Base-by-base conservation (phyloP, 2,113 vertebrate species). In the Leptodactylus fuscus region DNA sequence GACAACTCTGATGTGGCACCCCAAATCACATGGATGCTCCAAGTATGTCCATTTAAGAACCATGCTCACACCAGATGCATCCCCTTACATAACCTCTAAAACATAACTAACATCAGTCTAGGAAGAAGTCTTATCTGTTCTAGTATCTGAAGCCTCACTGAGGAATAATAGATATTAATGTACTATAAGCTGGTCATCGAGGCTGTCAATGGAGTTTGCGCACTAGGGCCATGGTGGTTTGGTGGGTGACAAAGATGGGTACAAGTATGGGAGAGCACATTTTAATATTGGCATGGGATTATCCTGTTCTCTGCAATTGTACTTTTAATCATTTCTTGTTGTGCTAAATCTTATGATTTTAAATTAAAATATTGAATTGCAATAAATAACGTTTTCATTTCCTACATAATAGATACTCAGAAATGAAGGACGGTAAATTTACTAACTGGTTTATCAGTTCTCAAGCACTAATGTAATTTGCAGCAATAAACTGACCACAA, bases 401-500 rank as follows among this genome's bases (percentile, higher is more conserved):
- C 36, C 18, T 36, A 55, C 29, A 53, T 51, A 34, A 32, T 5
- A 44, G 13, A 27, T 5, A 15, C 51, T 49, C 24, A 79, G 22
- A 44, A 44, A 5, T 15, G 55, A 44, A n/a, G 5, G n/a, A 55
- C 34, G 44, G 38, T 62, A 80, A 80, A 80, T 80, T 44, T 44
- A 41, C 34, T 60, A 80, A 60, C 53, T 62, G 53, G 49, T 80
- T 60, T 80, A 80, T 60, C 77, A 80, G 53, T 27, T 80, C 36
- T 16, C 22, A 12, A 74, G n/a, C 49, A 20, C n/a, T 62, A 60
- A 62, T 48, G 82, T 75, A 83, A 75, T 55, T 76, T 58, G 74
- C 69, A 83, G 49, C 29, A 82, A 82, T 73, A 82, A 60, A 53
- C 48, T 74, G 53, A 75, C 82, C 70, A 62, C 69, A 83, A 75